phyloP scores from a whole-genome alignment of 2,113 vertebrate genomes.

The Apaloderma vittatum region DNA sequence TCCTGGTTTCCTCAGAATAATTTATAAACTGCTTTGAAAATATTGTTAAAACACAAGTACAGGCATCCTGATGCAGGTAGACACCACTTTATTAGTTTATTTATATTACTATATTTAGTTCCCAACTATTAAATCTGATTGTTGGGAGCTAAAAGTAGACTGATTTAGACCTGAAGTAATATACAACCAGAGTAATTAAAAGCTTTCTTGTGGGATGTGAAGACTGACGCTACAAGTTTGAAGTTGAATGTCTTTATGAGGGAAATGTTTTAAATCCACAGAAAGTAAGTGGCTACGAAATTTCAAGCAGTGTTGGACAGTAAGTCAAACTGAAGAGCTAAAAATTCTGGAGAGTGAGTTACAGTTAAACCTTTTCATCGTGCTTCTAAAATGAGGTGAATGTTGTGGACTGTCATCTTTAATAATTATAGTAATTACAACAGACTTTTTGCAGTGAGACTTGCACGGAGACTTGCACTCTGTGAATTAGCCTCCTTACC shows the following conservation, averaged over 20 bases:
- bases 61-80: neutral
- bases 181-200: neutral
- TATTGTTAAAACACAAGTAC: neutral
- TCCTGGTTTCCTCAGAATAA: neutral
- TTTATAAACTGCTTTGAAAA: neutral
- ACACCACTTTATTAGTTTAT: neutral
- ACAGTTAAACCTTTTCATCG: neutral
- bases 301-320: neutral
- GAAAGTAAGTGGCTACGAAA: neutral
- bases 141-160: neutral
- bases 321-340: neutral
- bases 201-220: neutral
- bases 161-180: neutral
- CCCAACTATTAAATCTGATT: neutral
- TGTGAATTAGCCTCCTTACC: neutral
- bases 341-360: neutral
- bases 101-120: neutral
- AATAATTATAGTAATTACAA: neutral
- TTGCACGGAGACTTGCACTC: neutral
- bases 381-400: neutral
- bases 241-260: neutral
- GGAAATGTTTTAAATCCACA: neutral
- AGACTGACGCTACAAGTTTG: neutral
- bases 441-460: neutral
- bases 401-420: neutral